Evolutionary conservation across 2,888 invertebrate species (phyloP).

Genomic region (Augiades crinisus): DNA sequence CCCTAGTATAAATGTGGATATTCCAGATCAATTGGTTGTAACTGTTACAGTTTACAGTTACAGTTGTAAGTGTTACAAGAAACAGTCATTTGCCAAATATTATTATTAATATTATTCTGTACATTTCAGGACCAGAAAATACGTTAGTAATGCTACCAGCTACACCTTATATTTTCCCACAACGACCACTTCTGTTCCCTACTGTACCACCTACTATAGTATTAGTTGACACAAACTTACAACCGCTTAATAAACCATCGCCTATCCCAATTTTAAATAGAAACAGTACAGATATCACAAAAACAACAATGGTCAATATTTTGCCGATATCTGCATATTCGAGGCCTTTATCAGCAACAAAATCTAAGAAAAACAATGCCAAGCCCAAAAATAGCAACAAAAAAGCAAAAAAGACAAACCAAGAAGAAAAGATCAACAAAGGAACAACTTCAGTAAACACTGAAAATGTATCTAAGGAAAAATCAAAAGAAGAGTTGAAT

Average conservation of each 20-base stretch:
- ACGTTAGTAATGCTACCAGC: conserved; percentile 70
- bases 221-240: conserved; percentile 62
- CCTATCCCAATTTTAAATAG: conserved; percentile 56
- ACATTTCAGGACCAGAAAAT: conserved; percentile 61
- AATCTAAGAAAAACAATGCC: conserved; percentile 52
- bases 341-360: conserved; percentile 60
- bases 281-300: conserved; percentile 64
- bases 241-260: conserved; percentile 54
- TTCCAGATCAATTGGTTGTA: no score
- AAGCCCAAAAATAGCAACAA: conserved; percentile 44
- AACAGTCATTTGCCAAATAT: not conserved
- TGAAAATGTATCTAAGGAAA: conserved; percentile 2
- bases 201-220: conserved; percentile 65
- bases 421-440: conserved; percentile 20
- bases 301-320: conserved; percentile 76
- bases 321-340: conserved; percentile 76
- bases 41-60: no score
- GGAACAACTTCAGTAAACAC: not conserved
- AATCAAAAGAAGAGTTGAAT: conserved; percentile 3
- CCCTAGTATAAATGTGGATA: no score
- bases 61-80: no score
- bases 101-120: not conserved
- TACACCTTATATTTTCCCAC: conserved; percentile 69
- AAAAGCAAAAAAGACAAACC: conserved; percentile 34
- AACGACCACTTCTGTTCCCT: conserved; percentile 64